Percentiles rank a stretch among this genome's conserved stretches.
Evolutionary conservation across 35 echinoderm and acorn worm species (phyloP).

Genomic region (Apostichopus japonicus): DNA sequence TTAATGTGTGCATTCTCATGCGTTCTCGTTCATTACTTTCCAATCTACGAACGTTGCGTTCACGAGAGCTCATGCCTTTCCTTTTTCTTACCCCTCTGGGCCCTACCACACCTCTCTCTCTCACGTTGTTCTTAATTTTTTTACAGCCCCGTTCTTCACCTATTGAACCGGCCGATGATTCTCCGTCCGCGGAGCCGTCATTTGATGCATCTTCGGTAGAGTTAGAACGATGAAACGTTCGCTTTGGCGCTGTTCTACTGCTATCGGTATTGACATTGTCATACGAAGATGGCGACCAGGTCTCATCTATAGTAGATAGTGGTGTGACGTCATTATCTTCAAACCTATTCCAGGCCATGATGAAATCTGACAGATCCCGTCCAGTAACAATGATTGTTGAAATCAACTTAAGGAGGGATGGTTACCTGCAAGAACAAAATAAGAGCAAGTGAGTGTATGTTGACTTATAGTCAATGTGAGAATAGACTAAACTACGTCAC

Average conservation of each 20-base stretch:
- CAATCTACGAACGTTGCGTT: constrained; percentile 88
- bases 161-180: constrained; percentile 82
- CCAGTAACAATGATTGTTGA: background rate
- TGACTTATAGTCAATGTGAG: background rate
- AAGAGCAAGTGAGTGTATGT: background rate
- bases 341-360: constrained; percentile 51
- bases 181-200: constrained; percentile 87
- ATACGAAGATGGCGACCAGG: constrained; percentile 30
- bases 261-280: background rate
- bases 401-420: constrained; percentile 11
- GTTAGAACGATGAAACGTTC: constrained; percentile 76
- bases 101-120: constrained; percentile 58
- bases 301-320: constrained; percentile 30
- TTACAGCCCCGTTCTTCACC: constrained; percentile 67
- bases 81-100: constrained; percentile 68
- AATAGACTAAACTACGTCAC: no score
- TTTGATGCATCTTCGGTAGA: constrained; percentile 87
- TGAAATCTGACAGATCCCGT: background rate
- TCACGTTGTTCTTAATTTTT: constrained; percentile 57
- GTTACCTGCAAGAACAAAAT: constrained; percentile 28
- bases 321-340: constrained; percentile 1
- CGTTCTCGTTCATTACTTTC: constrained; percentile 98
- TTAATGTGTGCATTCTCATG: constrained; percentile 97
- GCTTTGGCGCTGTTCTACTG: constrained; percentile 57
- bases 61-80: constrained; percentile 82